A percentile compares a stretch with the other conserved stretches of the same genome.
These are phyloP conservation scores for Sturnira hondurensis DNA, from an alignment of 2,113 vertebrate genomes.

Conservation along the genomic window DNA sequence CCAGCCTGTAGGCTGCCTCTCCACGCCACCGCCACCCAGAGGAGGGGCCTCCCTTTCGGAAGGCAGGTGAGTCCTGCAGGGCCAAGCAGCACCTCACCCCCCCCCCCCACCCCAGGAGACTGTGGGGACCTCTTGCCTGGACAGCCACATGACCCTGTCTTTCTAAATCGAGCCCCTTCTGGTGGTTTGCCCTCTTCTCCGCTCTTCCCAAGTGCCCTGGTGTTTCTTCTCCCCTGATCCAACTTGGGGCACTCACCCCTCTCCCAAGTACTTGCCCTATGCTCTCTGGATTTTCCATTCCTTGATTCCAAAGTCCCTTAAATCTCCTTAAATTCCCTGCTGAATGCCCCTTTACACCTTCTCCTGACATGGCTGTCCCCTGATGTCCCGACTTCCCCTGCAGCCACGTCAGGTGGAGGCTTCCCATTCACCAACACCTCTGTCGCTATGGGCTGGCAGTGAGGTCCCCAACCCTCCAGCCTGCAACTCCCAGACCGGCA, in stretches of 20 bases:
- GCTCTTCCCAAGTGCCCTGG: not conserved
- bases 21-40: not conserved
- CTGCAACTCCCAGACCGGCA: not conserved
- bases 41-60: not conserved
- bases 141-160: not conserved
- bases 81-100: not conserved
- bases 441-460: not conserved
- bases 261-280: not conserved
- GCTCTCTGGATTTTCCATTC: not conserved
- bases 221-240: not conserved
- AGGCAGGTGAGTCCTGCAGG: not conserved
- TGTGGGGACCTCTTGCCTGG: not conserved
- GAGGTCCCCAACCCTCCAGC: not conserved
- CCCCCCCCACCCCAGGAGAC: too few species aligned
- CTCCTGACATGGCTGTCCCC: not conserved
- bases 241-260: not conserved
- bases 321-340: not conserved
- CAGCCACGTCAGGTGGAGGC: not conserved
- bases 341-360: not conserved
- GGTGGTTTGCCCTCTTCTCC: not conserved
- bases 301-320: not conserved
- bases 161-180: not conserved
- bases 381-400: not conserved
- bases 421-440: not conserved
- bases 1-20: not conserved